These are phyloP conservation scores for Drosophila serrata DNA, from an alignment of 1,140 invertebrate species.

Conservation along the genomic window DNA sequence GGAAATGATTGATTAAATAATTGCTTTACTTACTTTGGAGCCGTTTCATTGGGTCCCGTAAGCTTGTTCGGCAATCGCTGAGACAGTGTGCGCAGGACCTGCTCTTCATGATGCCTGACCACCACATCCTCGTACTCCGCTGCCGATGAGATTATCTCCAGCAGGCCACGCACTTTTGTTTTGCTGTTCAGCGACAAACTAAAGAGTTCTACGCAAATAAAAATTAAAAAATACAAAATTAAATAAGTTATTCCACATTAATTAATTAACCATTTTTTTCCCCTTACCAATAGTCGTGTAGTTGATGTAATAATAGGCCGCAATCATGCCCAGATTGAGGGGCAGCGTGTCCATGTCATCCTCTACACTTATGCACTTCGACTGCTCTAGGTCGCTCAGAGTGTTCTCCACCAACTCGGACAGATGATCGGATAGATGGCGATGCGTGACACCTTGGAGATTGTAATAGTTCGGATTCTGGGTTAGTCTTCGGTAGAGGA, in stretches of 20 bases:
- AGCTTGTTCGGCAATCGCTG: slow-evolving; percentile 93
- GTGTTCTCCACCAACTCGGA: slow-evolving; percentile 99
- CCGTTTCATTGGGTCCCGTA: slow-evolving; percentile 86
- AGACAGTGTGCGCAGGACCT: slow-evolving; percentile 93
- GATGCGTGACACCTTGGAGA: slow-evolving; percentile 97
- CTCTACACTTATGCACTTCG: slow-evolving; percentile 99
- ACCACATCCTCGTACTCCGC: slow-evolving; percentile 98
- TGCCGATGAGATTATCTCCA: slow-evolving; percentile 99
- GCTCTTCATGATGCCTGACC: slow-evolving; percentile 98
- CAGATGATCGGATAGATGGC: slow-evolving; percentile 98
- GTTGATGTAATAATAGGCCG: slow-evolving; percentile 99
- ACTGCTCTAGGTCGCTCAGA: slow-evolving; percentile 97
- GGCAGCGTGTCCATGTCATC: slow-evolving; percentile 99
- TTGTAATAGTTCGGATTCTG: slow-evolving; percentile 99
- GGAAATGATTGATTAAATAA: not conserved
- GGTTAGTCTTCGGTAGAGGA: slow-evolving; percentile 97
- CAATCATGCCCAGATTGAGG: slow-evolving; percentile 99
- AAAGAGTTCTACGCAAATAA: slow-evolving; percentile 92
- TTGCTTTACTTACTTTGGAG: slow-evolving; percentile 86
- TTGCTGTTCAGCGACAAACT: slow-evolving; percentile 98
- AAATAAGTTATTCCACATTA: not conserved
- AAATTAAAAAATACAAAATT: not conserved
- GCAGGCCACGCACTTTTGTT: slow-evolving; percentile 97
- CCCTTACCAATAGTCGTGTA: slow-evolving; percentile 97
- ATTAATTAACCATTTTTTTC: not conserved